Base-by-base conservation (phyloP, 2,113 vertebrate genomes). In the Megalops atlanticus region DNA sequence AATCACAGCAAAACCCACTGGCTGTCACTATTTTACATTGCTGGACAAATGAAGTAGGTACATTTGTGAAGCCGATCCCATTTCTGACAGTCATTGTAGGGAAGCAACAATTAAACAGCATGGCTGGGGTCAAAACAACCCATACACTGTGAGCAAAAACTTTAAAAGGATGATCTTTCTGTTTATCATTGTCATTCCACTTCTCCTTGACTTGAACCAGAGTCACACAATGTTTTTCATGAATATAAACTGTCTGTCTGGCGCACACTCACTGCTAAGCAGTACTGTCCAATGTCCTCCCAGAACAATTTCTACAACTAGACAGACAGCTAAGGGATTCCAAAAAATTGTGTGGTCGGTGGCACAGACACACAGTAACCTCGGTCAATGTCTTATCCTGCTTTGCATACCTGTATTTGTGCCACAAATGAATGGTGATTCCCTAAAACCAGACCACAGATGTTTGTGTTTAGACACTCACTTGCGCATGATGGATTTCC, bases 401-500 rank as follows among this genome's bases (percentile, higher is more conserved):
- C n/a, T n/a, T n/a, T n/a, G n/a, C n/a, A n/a, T n/a, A n/a, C n/a
- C n/a, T n/a, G n/a, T n/a, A n/a, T n/a, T n/a, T n/a, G n/a, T n/a
- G n/a, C n/a, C n/a, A n/a, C n/a, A n/a, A n/a, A n/a, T n/a, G n/a
- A n/a, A n/a, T n/a, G n/a, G n/a, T n/a, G n/a, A n/a, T n/a, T n/a
- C n/a, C n/a, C n/a, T n/a, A n/a, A n/a, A n/a, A n/a, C n/a, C n/a
- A n/a, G n/a, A n/a, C n/a, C n/a, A n/a, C n/a, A 0, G 14, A 45
- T 40, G 39, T 72, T 52, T 38, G 33, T 4, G 24, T 35, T 39
- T n/a, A 38, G 49, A 80, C 0, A 92, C 97, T 95, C 93, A 99
- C 98, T 97, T 98, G 89, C 92, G 95, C 89, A 99, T 94, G 87
- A 98, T 94, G 81, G 96, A 96, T 92, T 96, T 98, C 90, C 97